Conservation (phyloP, 2,888 invertebrate species). For the Tricholauxania praeusta region DNA sequence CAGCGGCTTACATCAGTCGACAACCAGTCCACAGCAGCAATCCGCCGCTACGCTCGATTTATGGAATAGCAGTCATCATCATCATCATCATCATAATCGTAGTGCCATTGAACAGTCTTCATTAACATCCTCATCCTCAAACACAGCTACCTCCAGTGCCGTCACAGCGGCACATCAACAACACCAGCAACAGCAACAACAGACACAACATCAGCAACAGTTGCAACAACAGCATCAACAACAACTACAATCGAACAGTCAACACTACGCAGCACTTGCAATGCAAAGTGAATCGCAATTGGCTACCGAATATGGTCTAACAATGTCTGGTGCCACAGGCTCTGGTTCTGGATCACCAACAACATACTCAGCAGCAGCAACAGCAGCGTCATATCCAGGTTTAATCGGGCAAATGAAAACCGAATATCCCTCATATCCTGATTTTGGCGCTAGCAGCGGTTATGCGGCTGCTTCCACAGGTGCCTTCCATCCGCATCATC, state of each 20-base stretch:
- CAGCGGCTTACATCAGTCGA: conserved; percentile 39
- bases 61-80: conserved; percentile 49
- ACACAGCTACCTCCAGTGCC: conserved; percentile 35
- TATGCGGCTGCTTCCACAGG: conserved; percentile 50
- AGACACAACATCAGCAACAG: conserved; percentile 45
- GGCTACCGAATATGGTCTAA: conserved; percentile 60
- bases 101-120: conserved; percentile 43
- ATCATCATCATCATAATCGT: conserved; percentile 38
- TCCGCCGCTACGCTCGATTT: conserved; percentile 46
- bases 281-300: conserved; percentile 62
- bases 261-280: conserved; percentile 58
- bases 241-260: conserved; percentile 40
- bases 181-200: conserved; percentile 44
- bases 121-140: conserved; percentile 30
- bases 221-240: conserved; percentile 46
- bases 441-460: conserved; percentile 51
- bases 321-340: conserved; percentile 52
- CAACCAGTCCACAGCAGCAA: conserved; percentile 24
- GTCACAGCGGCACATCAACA: conserved; percentile 43
- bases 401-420: conserved; percentile 58
- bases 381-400: conserved; percentile 47
- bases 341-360: conserved; percentile 34
- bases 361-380: conserved; percentile 35
- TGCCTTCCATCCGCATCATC: conserved; percentile 50
- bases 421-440: conserved; percentile 58